A percentile compares a stretch with the other conserved stretches of the same genome.
Conservation (phyloP, 2,888 invertebrate species). For the Rotaria socialis region DNA sequence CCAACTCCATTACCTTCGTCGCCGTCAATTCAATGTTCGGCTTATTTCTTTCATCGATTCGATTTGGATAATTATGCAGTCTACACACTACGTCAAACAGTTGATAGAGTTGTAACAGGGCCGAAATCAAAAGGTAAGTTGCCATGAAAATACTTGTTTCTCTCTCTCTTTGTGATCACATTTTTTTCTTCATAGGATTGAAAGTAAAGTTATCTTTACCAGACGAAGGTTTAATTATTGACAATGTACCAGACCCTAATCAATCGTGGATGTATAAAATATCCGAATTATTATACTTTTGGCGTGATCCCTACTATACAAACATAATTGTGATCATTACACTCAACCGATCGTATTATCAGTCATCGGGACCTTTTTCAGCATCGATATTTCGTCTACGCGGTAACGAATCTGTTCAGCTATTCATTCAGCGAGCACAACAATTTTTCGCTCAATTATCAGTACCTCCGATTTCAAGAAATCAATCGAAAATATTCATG, state of each 20-base stretch:
- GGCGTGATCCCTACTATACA: not conserved
- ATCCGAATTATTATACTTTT: conserved; percentile 26
- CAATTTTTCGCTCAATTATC: not conserved
- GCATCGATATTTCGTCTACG: conserved; percentile 33
- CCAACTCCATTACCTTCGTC: not conserved
- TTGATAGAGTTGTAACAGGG: not conserved
- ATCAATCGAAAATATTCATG: not conserved
- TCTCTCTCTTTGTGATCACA: not conserved
- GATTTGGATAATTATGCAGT: not conserved
- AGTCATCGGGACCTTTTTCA: not conserved
- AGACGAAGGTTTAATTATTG: conserved; percentile 24
- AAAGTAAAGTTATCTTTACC: not conserved
- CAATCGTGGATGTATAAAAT: conserved; percentile 31
- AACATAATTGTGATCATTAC: not conserved
- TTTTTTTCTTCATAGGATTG: not conserved
- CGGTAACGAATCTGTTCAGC: not conserved
- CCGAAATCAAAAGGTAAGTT: not conserved
- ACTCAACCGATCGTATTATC: not conserved
- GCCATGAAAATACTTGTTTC: not conserved
- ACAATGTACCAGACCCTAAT: conserved; percentile 8
- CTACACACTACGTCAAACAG: not conserved
- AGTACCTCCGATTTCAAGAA: not conserved
- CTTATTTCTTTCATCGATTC: not conserved
- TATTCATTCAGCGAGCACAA: not conserved
- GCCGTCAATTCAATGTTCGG: not conserved